Evolutionary conservation across 2,888 invertebrate genomes (phyloP).

Genomic region (Melolontha melolontha): DNA sequence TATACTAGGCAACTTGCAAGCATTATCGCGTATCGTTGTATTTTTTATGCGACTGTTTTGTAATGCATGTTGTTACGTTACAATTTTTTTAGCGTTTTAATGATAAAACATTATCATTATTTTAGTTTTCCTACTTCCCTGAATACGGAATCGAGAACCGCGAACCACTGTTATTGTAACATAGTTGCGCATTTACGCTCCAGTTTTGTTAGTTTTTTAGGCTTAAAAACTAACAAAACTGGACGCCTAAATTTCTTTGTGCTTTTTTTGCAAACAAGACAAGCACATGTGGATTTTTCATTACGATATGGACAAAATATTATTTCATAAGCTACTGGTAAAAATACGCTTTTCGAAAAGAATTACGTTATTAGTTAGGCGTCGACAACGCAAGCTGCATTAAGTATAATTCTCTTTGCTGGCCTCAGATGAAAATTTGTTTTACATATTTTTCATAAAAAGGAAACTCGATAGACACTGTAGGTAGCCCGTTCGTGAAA

Average conservation of each 20-base stretch:
- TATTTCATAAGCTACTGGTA: neutral
- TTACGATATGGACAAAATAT: slow-evolving; percentile 25
- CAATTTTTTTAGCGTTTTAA: slow-evolving; percentile 3
- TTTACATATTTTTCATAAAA: slow-evolving; percentile 5
- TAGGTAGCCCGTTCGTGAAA: slow-evolving; percentile 16
- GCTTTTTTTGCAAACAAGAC: neutral
- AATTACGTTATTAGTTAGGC: slow-evolving; percentile 2
- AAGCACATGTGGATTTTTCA: slow-evolving; percentile 11
- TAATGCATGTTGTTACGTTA: neutral
- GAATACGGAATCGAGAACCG: neutral
- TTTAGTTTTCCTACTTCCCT: neutral
- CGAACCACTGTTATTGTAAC: neutral
- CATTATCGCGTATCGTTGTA: neutral
- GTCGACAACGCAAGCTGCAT: neutral
- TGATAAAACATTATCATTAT: slow-evolving; percentile 23
- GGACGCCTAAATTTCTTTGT: neutral
- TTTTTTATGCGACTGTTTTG: neutral
- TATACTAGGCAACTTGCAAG: no score
- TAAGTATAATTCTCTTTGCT: neutral
- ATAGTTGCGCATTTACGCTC: neutral
- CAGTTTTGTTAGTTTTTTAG: neutral
- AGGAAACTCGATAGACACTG: neutral
- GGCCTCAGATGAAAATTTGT: neutral
- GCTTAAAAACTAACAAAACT: no score
- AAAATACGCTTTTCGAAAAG: neutral